These are phyloP conservation scores for Diarsia rubi DNA, from an alignment of 2,888 invertebrate genomes.

Conservation along the genomic window DNA sequence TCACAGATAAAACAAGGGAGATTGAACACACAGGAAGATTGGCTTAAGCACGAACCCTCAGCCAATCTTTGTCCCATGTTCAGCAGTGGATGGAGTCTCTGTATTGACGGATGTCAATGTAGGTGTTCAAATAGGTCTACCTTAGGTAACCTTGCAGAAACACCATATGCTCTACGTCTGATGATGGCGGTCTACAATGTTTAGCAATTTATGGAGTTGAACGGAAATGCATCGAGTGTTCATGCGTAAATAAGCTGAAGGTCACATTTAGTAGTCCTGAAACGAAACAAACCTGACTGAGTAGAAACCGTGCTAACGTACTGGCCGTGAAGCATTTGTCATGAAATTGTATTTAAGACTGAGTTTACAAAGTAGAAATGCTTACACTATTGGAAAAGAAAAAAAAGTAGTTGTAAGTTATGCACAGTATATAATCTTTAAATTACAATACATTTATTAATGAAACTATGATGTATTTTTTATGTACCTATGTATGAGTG, in stretches of 20 bases:
- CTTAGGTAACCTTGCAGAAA: slow-evolving; percentile 8
- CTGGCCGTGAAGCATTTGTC: neutral
- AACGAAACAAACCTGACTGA: neutral
- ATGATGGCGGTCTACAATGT: slow-evolving; percentile 15
- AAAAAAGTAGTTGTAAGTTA: too few species aligned
- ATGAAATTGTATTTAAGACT: neutral
- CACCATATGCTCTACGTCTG: neutral
- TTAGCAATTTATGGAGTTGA: slow-evolving; percentile 16
- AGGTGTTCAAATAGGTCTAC: neutral
- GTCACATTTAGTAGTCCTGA: slow-evolving; percentile 3
- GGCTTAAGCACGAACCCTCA: neutral
- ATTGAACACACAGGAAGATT: neutral
- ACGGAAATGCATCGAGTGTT: slow-evolving; percentile 9
- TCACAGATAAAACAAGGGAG: neutral
- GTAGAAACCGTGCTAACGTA: neutral
- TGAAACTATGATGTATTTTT: too few species aligned
- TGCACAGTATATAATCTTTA: too few species aligned
- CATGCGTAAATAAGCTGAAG: slow-evolving; percentile 32
- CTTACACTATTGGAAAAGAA: too few species aligned
- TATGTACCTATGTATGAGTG: too few species aligned
- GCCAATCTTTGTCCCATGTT: neutral
- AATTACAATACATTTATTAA: too few species aligned
- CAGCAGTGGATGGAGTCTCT: neutral
- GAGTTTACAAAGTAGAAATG: too few species aligned
- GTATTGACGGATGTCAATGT: neutral